These are phyloP conservation scores for Dicyrtomina minuta DNA, from an alignment of 2,888 invertebrate species.

Conservation along the genomic window DNA sequence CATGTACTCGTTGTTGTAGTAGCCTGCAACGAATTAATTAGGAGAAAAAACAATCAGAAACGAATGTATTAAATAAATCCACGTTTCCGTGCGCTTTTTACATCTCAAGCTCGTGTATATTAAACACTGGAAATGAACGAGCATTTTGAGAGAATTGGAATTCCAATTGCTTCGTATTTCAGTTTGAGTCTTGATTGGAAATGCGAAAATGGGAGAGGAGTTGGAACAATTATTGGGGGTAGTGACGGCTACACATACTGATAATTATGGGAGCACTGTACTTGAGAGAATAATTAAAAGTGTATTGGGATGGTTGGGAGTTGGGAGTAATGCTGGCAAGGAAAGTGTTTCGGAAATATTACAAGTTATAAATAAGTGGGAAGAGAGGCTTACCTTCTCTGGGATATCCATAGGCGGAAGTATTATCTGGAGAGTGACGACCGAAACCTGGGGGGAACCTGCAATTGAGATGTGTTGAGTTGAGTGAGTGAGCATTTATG, in stretches of 20 bases:
- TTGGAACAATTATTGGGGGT: too few species aligned
- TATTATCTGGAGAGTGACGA: conserved; percentile 40
- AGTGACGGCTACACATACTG: too few species aligned
- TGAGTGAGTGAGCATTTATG: not conserved
- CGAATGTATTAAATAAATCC: not conserved
- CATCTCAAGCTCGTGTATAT: too few species aligned
- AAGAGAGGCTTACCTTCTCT: conserved; percentile 36
- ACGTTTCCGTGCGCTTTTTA: too few species aligned
- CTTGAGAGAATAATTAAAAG: not conserved
- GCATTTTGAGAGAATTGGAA: too few species aligned
- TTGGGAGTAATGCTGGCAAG: not conserved
- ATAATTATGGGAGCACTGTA: too few species aligned
- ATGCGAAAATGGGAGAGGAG: too few species aligned
- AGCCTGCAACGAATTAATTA: conserved; percentile 27
- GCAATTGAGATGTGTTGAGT: conserved; percentile 10
- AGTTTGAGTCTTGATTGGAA: too few species aligned
- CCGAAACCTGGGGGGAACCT: conserved; percentile 45
- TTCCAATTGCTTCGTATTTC: too few species aligned
- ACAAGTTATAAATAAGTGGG: not conserved
- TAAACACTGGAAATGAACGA: too few species aligned
- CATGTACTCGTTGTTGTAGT: conserved; percentile 46
- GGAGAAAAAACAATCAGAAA: too few species aligned
- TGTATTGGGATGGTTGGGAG: not conserved
- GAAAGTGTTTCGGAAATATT: not conserved
- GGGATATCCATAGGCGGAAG: conserved; percentile 38